Base-by-base conservation (phyloP, 1,140 invertebrate species). In the Metopolophium dirhodum region DNA sequence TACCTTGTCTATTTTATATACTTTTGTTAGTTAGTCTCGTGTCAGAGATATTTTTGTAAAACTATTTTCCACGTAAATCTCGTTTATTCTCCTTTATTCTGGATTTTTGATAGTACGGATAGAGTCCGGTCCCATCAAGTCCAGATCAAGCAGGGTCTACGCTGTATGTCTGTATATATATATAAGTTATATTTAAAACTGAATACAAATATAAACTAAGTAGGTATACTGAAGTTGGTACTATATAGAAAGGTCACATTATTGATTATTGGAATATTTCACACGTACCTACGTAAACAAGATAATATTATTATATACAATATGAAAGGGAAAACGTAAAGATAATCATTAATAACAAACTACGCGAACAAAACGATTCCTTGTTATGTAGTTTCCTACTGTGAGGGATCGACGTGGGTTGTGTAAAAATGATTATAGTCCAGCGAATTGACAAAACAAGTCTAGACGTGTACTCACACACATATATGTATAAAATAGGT, bases 361-460 rank as follows among this genome's bases (percentile, higher is more conserved):
- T 77, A 77, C 11, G 41, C 41, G 45, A 20, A 68, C 90, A 91
- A 68, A 77, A 45, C 90, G 54, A 68, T 41, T 91, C 41, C 20
- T 37, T 22, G 51, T 37, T 22, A n/a, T n/a, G n/a, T 90, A 35
- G 88, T 11, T 90, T 90, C 88, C 90, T 91, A 91, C 90, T 91
- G 90, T 49, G 90, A 91, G 57, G 90, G 90, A 91, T 6, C 57
- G 35, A 68, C 57, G 57, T 41, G 54, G n/a, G 35, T 61, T 41
- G 88, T 35, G 35, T 90, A 91, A 91, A 91, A 30, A 77, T 47
- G 89, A 54, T 41, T 30, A 41, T 41, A 7, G 41, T 18, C 41
- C 57, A 26, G 54, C 14, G 45, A 91, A 91, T 91, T 9, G 30
- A 91, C 90, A 77, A 91, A 77, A 91, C 54, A 41, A 85, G 23